These are phyloP conservation scores for Torymus aiolomorphi DNA, from an alignment of 2,888 invertebrate genomes.

Conservation along the genomic window DNA sequence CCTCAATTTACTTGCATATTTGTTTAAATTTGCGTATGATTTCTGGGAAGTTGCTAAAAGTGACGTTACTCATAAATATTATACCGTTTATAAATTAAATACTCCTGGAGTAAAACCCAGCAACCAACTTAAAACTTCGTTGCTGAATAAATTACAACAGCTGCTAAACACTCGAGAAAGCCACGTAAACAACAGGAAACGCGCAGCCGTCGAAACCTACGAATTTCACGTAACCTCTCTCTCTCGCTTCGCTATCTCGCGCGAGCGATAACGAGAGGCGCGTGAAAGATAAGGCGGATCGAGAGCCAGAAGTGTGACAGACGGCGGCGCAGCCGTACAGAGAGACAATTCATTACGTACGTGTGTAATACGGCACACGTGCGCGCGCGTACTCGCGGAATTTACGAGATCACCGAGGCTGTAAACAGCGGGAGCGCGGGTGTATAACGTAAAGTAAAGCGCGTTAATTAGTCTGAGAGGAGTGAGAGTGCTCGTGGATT, in stretches of 20 bases:
- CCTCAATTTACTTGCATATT: no score
- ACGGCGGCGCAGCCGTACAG: slow-evolving; percentile 14
- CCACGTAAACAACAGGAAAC: no score
- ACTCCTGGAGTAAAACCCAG: no score
- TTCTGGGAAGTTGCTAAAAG: no score
- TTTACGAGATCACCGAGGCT: slow-evolving; percentile 33
- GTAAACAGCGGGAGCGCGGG: slow-evolving; percentile 35
- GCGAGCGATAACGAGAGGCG: not conserved
- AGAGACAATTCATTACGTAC: slow-evolving; percentile 33
- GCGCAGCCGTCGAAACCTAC: no score
- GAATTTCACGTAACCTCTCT: no score
- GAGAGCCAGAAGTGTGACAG: slow-evolving; percentile 11
- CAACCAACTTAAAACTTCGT: no score
- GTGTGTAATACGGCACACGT: slow-evolving; percentile 1
- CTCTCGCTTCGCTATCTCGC: not conserved
- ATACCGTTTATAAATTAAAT: no score
- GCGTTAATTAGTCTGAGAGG: slow-evolving; percentile 47
- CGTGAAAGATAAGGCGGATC: slow-evolving; percentile 23
- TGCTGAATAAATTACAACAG: no score
- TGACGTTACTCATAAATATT: no score
- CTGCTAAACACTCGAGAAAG: no score
- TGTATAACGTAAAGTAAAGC: not conserved
- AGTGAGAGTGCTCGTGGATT: not conserved
- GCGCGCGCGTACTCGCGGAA: slow-evolving; percentile 18
- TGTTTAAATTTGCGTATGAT: no score